A percentile compares a stretch with the other conserved stretches of the same genome.
Evolutionary conservation across 2,113 vertebrate species (phyloP).

Genomic region (Peromyscus polionotus): DNA sequence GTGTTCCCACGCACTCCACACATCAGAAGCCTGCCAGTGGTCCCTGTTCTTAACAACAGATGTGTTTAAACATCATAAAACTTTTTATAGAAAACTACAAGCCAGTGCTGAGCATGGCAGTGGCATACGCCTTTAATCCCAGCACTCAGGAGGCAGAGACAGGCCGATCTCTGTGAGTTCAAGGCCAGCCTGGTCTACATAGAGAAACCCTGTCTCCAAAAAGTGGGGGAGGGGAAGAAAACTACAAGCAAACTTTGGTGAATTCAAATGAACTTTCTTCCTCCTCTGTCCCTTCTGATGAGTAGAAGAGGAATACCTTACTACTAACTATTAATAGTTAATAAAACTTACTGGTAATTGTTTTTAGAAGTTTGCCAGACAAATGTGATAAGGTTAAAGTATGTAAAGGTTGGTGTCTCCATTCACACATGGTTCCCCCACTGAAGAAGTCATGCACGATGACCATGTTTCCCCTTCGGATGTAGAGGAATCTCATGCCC

Average conservation of each 20-base stretch:
- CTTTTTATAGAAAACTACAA: background rate
- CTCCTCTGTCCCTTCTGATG: slow-evolving; percentile 22
- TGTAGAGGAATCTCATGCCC: background rate
- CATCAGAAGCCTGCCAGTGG: background rate
- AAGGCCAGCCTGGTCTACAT: background rate
- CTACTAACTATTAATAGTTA: background rate
- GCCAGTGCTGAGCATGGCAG: background rate
- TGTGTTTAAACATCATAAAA: slow-evolving; percentile 8
- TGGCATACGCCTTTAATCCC: background rate
- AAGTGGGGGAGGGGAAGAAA: background rate
- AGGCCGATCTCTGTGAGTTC: background rate
- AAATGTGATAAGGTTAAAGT: slow-evolving; percentile 25
- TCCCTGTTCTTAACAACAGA: background rate
- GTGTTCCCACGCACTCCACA: background rate
- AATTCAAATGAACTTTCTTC: background rate
- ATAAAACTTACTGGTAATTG: background rate
- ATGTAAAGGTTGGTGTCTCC: background rate
- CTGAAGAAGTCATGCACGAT: background rate
- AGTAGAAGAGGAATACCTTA: background rate
- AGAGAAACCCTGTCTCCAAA: background rate
- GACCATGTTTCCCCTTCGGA: background rate
- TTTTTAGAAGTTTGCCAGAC: slow-evolving; percentile 29
- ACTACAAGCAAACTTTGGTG: background rate
- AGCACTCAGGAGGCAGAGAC: background rate
- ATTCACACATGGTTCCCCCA: background rate